phyloP scores from a whole-genome alignment of 2,113 vertebrate species.

The Oncorhynchus gorbuscha region DNA sequence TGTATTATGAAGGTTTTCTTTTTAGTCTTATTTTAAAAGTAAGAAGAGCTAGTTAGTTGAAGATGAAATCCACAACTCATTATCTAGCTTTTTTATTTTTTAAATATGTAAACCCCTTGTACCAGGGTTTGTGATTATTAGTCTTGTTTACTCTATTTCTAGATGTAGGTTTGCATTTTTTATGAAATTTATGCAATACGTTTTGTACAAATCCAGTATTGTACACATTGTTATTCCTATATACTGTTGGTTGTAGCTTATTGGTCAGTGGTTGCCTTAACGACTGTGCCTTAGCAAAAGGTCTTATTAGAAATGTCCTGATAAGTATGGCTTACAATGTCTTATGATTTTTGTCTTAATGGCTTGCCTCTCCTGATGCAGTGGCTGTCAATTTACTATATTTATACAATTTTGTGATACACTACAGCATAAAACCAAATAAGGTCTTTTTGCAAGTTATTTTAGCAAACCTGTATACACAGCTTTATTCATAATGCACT shows the following conservation, averaged over 20 bases:
- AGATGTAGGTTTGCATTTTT: slow-evolving; percentile 50
- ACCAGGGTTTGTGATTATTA: slow-evolving; percentile 36
- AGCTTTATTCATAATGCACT: too few relatives aligned
- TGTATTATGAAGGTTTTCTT: slow-evolving; percentile 35
- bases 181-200: slow-evolving; percentile 70
- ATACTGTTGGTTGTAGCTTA: slow-evolving; percentile 32
- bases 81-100: slow-evolving; percentile 20
- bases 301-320: slow-evolving; percentile 1
- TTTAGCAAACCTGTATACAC: slow-evolving; percentile 5
- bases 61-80: slow-evolving; percentile 6
- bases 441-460: slow-evolving; percentile 46
- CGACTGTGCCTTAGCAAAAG: slow-evolving; percentile 20
- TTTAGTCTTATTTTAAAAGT: slow-evolving; percentile 33
- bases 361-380: slow-evolving; percentile 35
- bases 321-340: slow-evolving; percentile 19
- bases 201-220: slow-evolving; percentile 61
- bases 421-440: slow-evolving; percentile 78
- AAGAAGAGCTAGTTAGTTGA: slow-evolving; percentile 29
- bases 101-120: slow-evolving; percentile 10
- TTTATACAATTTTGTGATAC: slow-evolving; percentile 64
- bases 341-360: slow-evolving; percentile 12
- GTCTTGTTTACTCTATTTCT: slow-evolving; percentile 52
- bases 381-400: slow-evolving; percentile 59
- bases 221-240: slow-evolving; percentile 66
- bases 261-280: slow-evolving; percentile 21